Percentiles rank a stretch among this genome's conserved stretches.
Conservation (phyloP, 1,140 invertebrate genomes). For the Littorina saxatilis region DNA sequence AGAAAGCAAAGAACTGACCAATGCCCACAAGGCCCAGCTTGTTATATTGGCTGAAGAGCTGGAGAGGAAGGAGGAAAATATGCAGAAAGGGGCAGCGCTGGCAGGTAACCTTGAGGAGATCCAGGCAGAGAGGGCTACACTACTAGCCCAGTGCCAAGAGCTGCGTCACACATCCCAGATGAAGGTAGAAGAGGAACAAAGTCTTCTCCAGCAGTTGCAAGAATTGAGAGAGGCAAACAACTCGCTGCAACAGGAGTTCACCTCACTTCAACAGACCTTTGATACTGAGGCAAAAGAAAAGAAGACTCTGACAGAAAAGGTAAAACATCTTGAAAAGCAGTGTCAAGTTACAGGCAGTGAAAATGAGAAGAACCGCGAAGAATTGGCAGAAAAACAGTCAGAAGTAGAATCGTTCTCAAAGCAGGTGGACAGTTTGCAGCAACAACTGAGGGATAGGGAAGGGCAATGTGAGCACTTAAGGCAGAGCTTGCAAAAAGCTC, state of each 20-base stretch:
- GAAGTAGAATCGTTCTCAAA: not conserved
- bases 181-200: constrained; percentile 24
- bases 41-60: constrained; percentile 27
- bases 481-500: not conserved
- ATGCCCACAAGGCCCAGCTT: constrained; percentile 23
- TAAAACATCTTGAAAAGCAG: constrained; percentile 5
- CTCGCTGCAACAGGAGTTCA: constrained; percentile 1
- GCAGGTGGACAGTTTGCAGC: not conserved
- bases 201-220: constrained; percentile 10
- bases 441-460: not conserved
- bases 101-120: not conserved
- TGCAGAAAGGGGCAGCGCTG: not conserved
- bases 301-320: not conserved
- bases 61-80: constrained; percentile 16
- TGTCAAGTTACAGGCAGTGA: not conserved
- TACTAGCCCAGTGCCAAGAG: constrained; percentile 30
- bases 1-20: constrained; percentile 15
- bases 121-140: not conserved
- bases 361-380: not conserved
- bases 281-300: constrained; percentile 7
- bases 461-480: not conserved
- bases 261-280: not conserved
- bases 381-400: not conserved
- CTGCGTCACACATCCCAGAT: constrained; percentile 42
- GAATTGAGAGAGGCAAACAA: not conserved